A percentile compares a stretch with the other conserved stretches of the same genome.
phyloP scores from a whole-genome alignment of 2,888 invertebrate species.

The Esperia sulphurella region DNA sequence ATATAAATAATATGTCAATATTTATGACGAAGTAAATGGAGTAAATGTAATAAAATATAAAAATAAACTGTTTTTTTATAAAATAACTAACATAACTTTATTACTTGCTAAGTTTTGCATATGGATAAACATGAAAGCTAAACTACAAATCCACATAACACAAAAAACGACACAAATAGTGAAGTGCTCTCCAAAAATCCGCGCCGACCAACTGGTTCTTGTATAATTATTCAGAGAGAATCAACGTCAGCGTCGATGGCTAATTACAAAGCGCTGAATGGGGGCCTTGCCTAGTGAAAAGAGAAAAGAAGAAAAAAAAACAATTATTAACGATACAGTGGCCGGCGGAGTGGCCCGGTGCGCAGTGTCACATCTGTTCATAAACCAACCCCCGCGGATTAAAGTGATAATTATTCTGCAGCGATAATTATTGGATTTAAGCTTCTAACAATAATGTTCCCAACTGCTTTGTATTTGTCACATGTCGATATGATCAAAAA shows the following conservation, averaged over 20 bases:
- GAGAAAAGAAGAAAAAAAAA: conserved; percentile 37
- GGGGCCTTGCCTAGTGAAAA: conserved; percentile 65
- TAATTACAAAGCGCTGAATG: conserved; percentile 74
- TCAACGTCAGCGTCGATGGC: conserved; percentile 62
- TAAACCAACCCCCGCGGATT: conserved; percentile 58
- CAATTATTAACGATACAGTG: conserved; percentile 77
- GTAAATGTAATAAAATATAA: too few relatives aligned
- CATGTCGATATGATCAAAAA: conserved; percentile 22
- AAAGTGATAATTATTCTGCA: conserved; percentile 73
- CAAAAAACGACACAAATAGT: conserved; percentile 14
- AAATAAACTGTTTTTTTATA: too few relatives aligned
- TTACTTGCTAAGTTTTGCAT: not conserved
- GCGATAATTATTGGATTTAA: conserved; percentile 75
- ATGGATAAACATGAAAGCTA: not conserved
- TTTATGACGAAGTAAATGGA: too few relatives aligned
- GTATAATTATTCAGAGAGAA: conserved; percentile 64
- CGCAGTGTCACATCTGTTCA: conserved; percentile 68
- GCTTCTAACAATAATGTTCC: conserved; percentile 37
- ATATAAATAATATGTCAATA: too few relatives aligned
- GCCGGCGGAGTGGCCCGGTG: conserved; percentile 73
- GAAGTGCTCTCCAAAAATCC: conserved; percentile 33
- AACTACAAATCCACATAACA: not conserved
- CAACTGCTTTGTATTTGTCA: conserved; percentile 17
- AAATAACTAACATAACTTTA: too few relatives aligned
- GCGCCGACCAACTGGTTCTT: conserved; percentile 41